Evolutionary conservation across 2,797 vertebrate species (phyloP), one percentile per base, ranked within the genome.

Genomic region (Sebastolobus alascanus): DNA sequence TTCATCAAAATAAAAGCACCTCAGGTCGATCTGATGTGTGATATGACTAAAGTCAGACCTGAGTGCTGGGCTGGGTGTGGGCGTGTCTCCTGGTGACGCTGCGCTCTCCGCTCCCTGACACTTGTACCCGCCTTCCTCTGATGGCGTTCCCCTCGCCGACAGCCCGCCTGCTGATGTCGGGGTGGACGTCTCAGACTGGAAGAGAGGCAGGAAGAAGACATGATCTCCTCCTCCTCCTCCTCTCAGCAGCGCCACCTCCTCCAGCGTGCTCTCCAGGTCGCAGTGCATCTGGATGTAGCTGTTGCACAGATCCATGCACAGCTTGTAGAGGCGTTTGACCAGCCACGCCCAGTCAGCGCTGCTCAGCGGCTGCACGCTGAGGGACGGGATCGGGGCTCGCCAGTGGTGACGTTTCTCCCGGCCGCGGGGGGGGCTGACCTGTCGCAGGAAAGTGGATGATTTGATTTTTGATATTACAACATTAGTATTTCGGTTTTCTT

Each of bases 211-310:
- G 88, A 98, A 95, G 86, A 98, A 97, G 89, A 97, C 93, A 0
- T 96, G 94, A 38, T 98, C 97, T 0, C 95, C 93, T 73, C 86
- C 83, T 1, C 65, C 97, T 0, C 55, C 69, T 0, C 90, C 86
- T 3, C 91, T 84, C 55, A 76, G 82, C 64, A 85, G 95, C 63
- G 94, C 95, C 0, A 95, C 90, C 54, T 99, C 98, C 65, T 98
- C 97, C 73, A 92, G 16, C 14, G 89, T 94, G 88, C 90, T 97
- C 90, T 99, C 98, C 88, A 98, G 92, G 93, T 99, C 98, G 66
- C 98, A 91, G 90, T 99, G 97, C 97, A 99, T 98, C 92, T 99
- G 98, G 91, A 99, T 98, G 90, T 99, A 99, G 94, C 97, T 97
- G 88, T 95, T 97, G 89, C 98, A 98, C 66, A 99, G 96, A 43